These are phyloP conservation scores for Chelonus formosanus DNA, from an alignment of 2,888 invertebrate species.

Conservation along the genomic window DNA sequence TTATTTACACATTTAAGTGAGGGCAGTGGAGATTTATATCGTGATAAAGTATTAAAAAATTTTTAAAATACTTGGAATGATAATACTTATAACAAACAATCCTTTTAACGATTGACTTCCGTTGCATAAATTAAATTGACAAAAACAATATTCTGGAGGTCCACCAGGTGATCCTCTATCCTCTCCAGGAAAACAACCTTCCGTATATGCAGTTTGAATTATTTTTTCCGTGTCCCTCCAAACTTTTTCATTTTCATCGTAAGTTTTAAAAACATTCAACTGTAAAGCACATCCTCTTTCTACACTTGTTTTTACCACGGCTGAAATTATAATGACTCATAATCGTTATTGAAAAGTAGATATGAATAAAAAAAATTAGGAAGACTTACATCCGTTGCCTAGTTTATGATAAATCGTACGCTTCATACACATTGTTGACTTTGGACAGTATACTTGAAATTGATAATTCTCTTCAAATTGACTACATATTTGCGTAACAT, in stretches of 20 bases:
- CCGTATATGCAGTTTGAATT: slow-evolving; percentile 73
- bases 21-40: neutral
- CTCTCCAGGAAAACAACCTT: slow-evolving; percentile 74
- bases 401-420: slow-evolving; percentile 68
- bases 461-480: slow-evolving; percentile 78
- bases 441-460: slow-evolving; percentile 80
- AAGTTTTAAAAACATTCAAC: slow-evolving; percentile 72
- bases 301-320: slow-evolving; percentile 68
- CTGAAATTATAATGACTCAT: slow-evolving; percentile 63
- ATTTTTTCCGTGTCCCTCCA: slow-evolving; percentile 76
- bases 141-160: slow-evolving; percentile 78
- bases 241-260: slow-evolving; percentile 66
- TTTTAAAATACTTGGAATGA: neutral
- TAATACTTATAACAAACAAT: neutral
- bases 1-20: neutral
- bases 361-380: neutral
- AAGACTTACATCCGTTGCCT: slow-evolving; percentile 73
- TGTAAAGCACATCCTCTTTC: slow-evolving; percentile 80
- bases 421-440: slow-evolving; percentile 86
- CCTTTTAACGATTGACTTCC: slow-evolving; percentile 49
- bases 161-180: slow-evolving; percentile 73
- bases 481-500: slow-evolving; percentile 71
- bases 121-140: slow-evolving; percentile 79
- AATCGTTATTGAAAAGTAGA: slow-evolving; percentile 15
- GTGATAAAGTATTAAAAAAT: neutral